phyloP scores from a whole-genome alignment of 2,888 invertebrate species.

The Dascillus cervinus region DNA sequence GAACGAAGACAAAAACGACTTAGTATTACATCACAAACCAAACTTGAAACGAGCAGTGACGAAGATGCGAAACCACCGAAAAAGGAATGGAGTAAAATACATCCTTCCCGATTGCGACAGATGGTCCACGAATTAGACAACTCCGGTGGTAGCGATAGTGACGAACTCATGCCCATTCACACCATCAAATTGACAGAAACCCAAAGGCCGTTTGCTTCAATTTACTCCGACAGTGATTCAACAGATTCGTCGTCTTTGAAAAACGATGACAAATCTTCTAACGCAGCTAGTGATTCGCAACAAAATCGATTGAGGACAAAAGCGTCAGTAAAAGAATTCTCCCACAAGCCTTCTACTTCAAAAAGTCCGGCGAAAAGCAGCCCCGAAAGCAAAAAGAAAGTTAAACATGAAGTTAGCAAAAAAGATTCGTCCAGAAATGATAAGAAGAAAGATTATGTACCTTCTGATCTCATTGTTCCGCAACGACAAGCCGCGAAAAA shows the following conservation, averaged over 20 bases:
- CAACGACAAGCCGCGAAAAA: constrained; percentile 87
- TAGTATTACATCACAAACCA: constrained; percentile 29
- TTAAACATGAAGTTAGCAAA: constrained; percentile 24
- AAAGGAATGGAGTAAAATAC: constrained; percentile 41
- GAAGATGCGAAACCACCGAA: constrained; percentile 47
- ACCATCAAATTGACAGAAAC: constrained; percentile 44
- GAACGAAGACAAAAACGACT: constrained; percentile 34
- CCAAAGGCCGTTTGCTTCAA: constrained; percentile 54
- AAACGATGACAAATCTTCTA: constrained; percentile 53
- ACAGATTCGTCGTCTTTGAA: constrained; percentile 48
- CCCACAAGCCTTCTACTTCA: constrained; percentile 41
- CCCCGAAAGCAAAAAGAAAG: constrained; percentile 30
- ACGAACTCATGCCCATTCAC: constrained; percentile 63
- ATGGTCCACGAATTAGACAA: constrained; percentile 68
- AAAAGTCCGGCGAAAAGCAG: constrained; percentile 29
- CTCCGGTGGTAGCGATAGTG: constrained; percentile 69
- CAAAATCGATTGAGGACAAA: constrained; percentile 67
- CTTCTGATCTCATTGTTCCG: constrained; percentile 81
- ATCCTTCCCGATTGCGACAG: constrained; percentile 56
- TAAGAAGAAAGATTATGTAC: constrained; percentile 48
- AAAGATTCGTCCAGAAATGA: constrained; percentile 21
- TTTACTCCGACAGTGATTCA: constrained; percentile 75
- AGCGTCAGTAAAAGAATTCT: constrained; percentile 79
- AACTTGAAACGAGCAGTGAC: constrained; percentile 55
- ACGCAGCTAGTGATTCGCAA: constrained; percentile 60